phyloP scores from a whole-genome alignment of 2,888 invertebrate species.

The Hypolimnas misippus region DNA sequence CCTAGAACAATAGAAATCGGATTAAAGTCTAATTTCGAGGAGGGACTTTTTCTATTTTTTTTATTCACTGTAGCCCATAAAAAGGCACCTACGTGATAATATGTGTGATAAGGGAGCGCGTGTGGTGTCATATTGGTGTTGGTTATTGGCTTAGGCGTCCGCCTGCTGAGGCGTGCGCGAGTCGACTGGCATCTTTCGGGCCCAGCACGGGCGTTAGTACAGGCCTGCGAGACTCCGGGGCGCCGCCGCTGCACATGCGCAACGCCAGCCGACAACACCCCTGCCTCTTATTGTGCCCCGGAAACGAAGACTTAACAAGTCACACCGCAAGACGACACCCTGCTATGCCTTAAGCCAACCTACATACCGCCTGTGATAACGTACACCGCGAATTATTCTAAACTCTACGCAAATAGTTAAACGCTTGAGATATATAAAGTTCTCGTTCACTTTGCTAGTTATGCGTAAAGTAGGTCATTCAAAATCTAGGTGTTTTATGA shows the following conservation, averaged over 20 bases:
- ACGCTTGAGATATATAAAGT: neutral
- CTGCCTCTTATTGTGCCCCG: constrained; percentile 76
- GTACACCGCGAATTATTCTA: constrained; percentile 11
- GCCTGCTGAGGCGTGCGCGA: constrained; percentile 58
- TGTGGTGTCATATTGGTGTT: constrained; percentile 46
- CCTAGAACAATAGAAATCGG: constrained; percentile 64
- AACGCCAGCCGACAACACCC: constrained; percentile 76
- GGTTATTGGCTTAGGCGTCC: constrained; percentile 52
- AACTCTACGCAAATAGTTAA: neutral
- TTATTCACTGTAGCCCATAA: neutral
- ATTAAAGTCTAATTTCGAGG: constrained; percentile 14
- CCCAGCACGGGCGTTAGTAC: constrained; percentile 70
- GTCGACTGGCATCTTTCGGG: constrained; percentile 68
- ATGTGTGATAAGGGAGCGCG: constrained; percentile 52
- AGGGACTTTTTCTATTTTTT: neutral
- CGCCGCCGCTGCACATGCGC: constrained; percentile 79
- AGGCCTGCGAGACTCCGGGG: constrained; percentile 76
- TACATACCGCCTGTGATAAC: constrained; percentile 19
- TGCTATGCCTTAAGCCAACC: constrained; percentile 39
- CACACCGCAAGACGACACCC: constrained; percentile 67
- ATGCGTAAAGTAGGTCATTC: neutral
- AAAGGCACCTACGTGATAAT: constrained; percentile 56
- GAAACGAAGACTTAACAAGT: constrained; percentile 78
- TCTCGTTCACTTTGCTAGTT: neutral
- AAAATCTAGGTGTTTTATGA: neutral